phyloP scores from a whole-genome alignment of 1,140 invertebrate genomes.

The Calosoma granatense region DNA sequence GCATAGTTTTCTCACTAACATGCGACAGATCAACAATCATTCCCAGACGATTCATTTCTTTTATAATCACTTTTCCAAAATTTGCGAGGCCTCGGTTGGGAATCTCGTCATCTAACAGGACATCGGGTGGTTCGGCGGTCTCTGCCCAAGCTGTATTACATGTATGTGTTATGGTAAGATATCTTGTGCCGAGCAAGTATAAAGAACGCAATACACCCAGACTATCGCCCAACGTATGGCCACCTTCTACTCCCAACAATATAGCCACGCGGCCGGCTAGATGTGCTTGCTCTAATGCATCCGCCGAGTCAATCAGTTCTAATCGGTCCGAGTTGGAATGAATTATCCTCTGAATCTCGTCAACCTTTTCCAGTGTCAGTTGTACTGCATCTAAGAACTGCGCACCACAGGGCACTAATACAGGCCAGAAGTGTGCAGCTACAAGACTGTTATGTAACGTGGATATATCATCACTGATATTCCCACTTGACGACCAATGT shows the following conservation, averaged over 20 bases:
- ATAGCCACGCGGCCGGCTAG: conserved; percentile 46
- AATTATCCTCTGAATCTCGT: conserved; percentile 35
- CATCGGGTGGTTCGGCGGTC: conserved; percentile 17
- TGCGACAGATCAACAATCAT: conserved; percentile 74
- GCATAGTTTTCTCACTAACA: conserved; percentile 61
- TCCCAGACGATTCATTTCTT: conserved; percentile 59
- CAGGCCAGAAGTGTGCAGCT: conserved; percentile 51
- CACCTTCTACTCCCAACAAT: conserved; percentile 61
- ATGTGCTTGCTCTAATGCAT: conserved; percentile 51
- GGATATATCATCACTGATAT: background rate
- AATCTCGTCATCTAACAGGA: background rate
- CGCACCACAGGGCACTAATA: conserved; percentile 47
- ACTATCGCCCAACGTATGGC: conserved; percentile 62
- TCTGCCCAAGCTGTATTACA: conserved; percentile 62
- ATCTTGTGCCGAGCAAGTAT: conserved; percentile 59
- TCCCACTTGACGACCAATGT: conserved; percentile 23
- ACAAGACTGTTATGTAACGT: conserved; percentile 23
- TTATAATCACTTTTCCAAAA: conserved; percentile 48
- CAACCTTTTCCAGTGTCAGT: conserved; percentile 53
- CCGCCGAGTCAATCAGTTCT: conserved; percentile 32
- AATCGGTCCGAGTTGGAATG: conserved; percentile 20
- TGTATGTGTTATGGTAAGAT: conserved; percentile 62
- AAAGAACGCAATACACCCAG: conserved; percentile 58
- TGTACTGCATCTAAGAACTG: conserved; percentile 55
- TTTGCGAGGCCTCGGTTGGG: background rate